Evolutionary conservation across 2,113 vertebrate species (phyloP), one percentile per base, ranked within the genome.

Genomic region (Coptodon rendalli): DNA sequence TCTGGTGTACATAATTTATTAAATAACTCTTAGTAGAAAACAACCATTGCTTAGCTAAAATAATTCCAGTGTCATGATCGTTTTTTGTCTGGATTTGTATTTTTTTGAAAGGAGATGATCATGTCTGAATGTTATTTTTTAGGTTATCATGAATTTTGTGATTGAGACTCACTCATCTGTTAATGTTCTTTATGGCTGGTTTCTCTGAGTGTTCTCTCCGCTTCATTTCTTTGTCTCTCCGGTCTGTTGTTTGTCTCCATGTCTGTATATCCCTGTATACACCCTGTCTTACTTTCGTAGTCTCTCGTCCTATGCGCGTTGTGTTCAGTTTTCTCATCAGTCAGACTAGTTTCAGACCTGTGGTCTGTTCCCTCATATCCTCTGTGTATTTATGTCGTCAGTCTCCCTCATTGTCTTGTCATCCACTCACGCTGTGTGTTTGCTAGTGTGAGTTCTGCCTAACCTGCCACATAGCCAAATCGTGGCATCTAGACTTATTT

Each of bases 401-500:
- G 61, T 38, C 61, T 66, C 4, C 19, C 61, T n/a, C 61, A 7
- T n/a, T 66, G 31, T 36, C 9, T 36, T 12, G 6, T 66, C 0
- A 1, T 36, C 31, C 31, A n/a, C 61, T 66, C 61, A 66, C 6
- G 6, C 17, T 66, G 61, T 36, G 31, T 63, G 31, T 12, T 66
- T 66, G 38, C 31, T n/a, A 9, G 57, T 61, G 61, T n/a, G 17
- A 38, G 61, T 3, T 66, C 61, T 66, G 10, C 61, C 61, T 38
- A 38, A 68, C 11, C 19, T 38, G 61, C 61, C 61, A 38, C 61
- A 38, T 68, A 38, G 61, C 19, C 61, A n/a, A 66, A 66, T 66
- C 0, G 0, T 66, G 6, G 6, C 61, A 6, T 31, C 14, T 38
- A n/a, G n/a, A 14, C 5, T 17, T 19, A 27, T 68, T 71, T 52